A percentile compares a stretch with the other conserved stretches of the same genome.
phyloP scores from a whole-genome alignment of 1,140 invertebrate genomes.

The Leptinotarsa texana region DNA sequence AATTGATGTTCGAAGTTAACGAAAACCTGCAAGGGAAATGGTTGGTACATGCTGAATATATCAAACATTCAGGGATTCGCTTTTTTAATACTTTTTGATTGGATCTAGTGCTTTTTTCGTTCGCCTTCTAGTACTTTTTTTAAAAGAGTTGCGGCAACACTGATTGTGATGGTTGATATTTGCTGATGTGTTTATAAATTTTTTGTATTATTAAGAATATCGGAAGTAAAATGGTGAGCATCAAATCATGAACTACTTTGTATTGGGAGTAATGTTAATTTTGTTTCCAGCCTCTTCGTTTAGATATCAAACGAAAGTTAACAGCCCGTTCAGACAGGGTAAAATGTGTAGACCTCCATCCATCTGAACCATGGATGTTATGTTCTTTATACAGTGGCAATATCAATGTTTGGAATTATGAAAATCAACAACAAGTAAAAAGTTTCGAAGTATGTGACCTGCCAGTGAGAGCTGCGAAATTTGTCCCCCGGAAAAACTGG shows the following conservation, averaged over 20 bases:
- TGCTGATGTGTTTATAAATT: conserved; percentile 3
- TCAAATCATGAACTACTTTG: neutral
- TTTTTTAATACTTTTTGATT: too few species aligned
- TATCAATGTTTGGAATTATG: conserved; percentile 99
- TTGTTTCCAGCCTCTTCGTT: conserved; percentile 78
- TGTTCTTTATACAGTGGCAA: conserved; percentile 98
- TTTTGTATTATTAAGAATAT: neutral
- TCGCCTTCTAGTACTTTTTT: too few species aligned
- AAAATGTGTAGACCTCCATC: conserved; percentile 97
- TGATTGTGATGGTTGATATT: neutral
- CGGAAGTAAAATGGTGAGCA: neutral
- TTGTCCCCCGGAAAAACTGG: conserved; percentile 98
- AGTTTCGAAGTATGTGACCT: conserved; percentile 96
- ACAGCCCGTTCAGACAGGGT: conserved; percentile 97
- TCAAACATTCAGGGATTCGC: too few species aligned
- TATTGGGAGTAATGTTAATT: neutral
- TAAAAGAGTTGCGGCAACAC: too few species aligned
- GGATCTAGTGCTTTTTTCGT: too few species aligned
- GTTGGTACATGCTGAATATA: too few species aligned
- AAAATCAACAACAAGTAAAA: conserved; percentile 90
- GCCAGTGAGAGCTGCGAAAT: conserved; percentile 93
- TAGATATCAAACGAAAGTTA: conserved; percentile 97
- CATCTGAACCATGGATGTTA: conserved; percentile 97
- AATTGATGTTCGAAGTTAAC: too few species aligned
- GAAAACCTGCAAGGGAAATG: too few species aligned